These are phyloP conservation scores for Cataglyphis albicans DNA, from an alignment of 2,888 invertebrate genomes.

Conservation along the genomic window DNA sequence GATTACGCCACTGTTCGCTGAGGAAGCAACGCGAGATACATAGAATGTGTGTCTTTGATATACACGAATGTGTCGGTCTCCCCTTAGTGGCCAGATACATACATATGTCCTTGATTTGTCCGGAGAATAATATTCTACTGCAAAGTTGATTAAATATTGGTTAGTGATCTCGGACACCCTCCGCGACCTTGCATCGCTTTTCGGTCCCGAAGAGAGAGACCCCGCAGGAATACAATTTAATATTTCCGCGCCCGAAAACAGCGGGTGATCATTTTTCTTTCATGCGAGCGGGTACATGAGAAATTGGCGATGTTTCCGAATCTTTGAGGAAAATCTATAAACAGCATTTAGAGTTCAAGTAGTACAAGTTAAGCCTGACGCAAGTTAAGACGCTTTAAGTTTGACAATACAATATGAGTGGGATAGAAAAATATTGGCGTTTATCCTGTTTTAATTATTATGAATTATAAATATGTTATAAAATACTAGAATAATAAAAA, in stretches of 20 bases:
- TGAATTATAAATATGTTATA: background rate
- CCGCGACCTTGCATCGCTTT: slow-evolving; percentile 57
- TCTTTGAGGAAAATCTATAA: slow-evolving; percentile 20
- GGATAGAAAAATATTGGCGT: background rate
- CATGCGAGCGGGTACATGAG: slow-evolving; percentile 17
- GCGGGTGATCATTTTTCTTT: slow-evolving; percentile 69
- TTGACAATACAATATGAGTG: background rate
- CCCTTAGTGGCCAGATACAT: slow-evolving; percentile 78
- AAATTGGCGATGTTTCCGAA: slow-evolving; percentile 34
- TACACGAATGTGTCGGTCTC: slow-evolving; percentile 61
- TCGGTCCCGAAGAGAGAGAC: slow-evolving; percentile 56
- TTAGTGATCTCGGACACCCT: slow-evolving; percentile 72
- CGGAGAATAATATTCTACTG: slow-evolving; percentile 84
- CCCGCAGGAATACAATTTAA: slow-evolving; percentile 78
- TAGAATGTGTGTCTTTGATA: slow-evolving; percentile 60
- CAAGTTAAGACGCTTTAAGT: background rate
- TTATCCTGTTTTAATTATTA: background rate
- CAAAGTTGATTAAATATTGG: slow-evolving; percentile 85
- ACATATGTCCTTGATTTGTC: slow-evolving; percentile 85
- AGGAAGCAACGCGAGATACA: slow-evolving; percentile 55
- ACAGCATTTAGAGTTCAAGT: background rate
- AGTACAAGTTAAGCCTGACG: background rate
- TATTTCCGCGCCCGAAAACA: slow-evolving; percentile 68
- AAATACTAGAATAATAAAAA: background rate
- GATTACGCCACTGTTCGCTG: slow-evolving; percentile 65